These are phyloP conservation scores for Rhynchophorus ferrugineus DNA, from an alignment of 1,140 invertebrate species.

Conservation along the genomic window DNA sequence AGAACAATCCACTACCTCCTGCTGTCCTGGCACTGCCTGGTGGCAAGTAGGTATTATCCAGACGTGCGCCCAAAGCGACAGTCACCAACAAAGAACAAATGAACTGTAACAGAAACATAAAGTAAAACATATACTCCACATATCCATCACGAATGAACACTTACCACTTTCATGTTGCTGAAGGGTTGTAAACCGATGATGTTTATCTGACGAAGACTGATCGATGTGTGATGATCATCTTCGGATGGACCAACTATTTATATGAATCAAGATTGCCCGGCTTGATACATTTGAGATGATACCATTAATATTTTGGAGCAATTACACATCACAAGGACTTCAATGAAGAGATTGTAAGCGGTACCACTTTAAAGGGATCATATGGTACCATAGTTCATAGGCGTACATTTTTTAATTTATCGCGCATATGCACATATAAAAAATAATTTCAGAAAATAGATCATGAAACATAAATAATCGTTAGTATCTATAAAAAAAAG, in stretches of 20 bases:
- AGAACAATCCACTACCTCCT: conserved; percentile 16
- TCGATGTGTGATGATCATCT: neutral
- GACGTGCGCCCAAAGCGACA: conserved; percentile 5
- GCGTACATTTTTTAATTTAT: neutral
- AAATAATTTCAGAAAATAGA: too few relatives aligned
- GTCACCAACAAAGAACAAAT: conserved; percentile 24
- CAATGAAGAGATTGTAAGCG: neutral
- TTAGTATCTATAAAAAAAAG: too few relatives aligned
- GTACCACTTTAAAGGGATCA: neutral
- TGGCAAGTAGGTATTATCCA: conserved; percentile 33
- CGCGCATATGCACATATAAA: neutral
- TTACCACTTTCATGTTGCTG: conserved; percentile 7
- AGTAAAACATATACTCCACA: neutral
- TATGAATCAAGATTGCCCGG: neutral
- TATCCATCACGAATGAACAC: neutral
- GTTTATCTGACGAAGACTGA: neutral
- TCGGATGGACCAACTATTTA: neutral
- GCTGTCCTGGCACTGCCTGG: conserved; percentile 18
- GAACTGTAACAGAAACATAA: conserved; percentile 18
- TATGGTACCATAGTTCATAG: neutral
- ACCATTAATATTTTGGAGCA: conserved; percentile 15
- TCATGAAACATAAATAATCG: too few relatives aligned
- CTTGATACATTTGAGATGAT: conserved; percentile 7
- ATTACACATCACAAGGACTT: conserved; percentile 6
- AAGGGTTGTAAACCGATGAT: neutral